Evolutionary conservation across 2,888 invertebrate species (phyloP).

Genomic region (Balanococcus diminutus): DNA sequence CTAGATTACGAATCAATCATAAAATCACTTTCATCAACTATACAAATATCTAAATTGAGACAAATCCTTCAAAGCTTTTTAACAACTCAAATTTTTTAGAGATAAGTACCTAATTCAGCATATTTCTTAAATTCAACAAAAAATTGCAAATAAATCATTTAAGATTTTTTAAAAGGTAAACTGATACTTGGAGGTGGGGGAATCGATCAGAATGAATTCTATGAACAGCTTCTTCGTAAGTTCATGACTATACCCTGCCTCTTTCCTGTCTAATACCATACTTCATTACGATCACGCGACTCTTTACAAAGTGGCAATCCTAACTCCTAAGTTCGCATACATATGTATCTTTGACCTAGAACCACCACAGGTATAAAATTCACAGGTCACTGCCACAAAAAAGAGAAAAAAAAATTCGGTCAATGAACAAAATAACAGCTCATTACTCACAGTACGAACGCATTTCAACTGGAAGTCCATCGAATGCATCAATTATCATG

Average conservation of each 20-base stretch:
- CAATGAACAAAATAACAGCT: constrained; percentile 20
- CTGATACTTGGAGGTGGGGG: no score
- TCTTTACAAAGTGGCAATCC: neutral
- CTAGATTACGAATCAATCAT: no score
- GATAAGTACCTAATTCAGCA: no score
- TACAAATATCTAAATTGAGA: no score
- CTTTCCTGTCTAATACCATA: neutral
- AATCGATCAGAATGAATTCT: no score
- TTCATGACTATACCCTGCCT: neutral
- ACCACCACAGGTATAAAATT: neutral
- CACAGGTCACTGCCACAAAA: constrained; percentile 20
- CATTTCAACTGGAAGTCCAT: neutral
- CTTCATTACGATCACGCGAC: neutral
- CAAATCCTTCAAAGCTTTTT: no score
- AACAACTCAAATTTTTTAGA: no score
- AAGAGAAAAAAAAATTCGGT: constrained; percentile 23
- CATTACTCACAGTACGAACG: neutral
- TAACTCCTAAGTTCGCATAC: neutral
- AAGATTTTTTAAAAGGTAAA: no score
- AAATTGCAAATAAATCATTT: no score
- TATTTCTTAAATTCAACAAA: no score
- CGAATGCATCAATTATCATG: constrained; percentile 1
- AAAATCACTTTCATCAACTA: no score
- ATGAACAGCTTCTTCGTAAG: neutral
- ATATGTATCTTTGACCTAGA: neutral